phyloP scores from a whole-genome alignment of 2,113 vertebrate genomes.

The Hippocampus guttulatus region DNA sequence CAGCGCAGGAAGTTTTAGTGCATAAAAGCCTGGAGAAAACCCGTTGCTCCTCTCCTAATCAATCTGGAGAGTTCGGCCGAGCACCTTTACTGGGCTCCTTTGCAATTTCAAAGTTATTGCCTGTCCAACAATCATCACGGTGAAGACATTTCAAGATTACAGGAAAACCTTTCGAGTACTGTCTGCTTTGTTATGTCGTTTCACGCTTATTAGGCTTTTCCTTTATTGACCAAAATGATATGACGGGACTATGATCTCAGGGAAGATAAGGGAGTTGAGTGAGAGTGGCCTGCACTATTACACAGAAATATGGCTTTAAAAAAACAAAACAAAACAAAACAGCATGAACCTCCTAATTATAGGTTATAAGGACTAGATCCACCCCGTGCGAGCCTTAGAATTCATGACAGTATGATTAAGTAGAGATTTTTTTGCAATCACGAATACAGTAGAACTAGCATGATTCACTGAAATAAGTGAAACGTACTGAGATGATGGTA shows the following conservation, averaged over 20 bases:
- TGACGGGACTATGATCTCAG: neutral
- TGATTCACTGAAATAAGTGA: neutral
- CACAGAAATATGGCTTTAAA: neutral
- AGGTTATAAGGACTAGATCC: neutral
- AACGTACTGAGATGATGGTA: neutral
- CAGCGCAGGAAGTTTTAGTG: conserved; percentile 44
- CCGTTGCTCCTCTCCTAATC: conserved; percentile 37
- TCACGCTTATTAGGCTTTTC: neutral
- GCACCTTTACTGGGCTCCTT: conserved; percentile 36
- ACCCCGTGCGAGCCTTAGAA: neutral
- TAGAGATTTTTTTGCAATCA: neutral
- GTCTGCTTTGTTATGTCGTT: conserved; percentile 2
- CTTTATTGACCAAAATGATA: neutral
- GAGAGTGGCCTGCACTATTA: neutral
- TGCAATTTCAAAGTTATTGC: conserved; percentile 39
- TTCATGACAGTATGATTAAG: neutral
- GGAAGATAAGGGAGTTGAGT: neutral
- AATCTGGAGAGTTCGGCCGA: conserved; percentile 47
- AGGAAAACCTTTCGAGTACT: conserved; percentile 6
- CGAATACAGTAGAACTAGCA: neutral
- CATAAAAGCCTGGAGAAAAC: conserved; percentile 34
- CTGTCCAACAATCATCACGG: conserved; percentile 25
- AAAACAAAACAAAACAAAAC: neutral
- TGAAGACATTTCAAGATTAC: conserved; percentile 8
- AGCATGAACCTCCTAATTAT: neutral